Evolutionary conservation across 2,888 invertebrate species (phyloP), one percentile per base, ranked within the genome.

Genomic region (Drosophila anceps): DNA sequence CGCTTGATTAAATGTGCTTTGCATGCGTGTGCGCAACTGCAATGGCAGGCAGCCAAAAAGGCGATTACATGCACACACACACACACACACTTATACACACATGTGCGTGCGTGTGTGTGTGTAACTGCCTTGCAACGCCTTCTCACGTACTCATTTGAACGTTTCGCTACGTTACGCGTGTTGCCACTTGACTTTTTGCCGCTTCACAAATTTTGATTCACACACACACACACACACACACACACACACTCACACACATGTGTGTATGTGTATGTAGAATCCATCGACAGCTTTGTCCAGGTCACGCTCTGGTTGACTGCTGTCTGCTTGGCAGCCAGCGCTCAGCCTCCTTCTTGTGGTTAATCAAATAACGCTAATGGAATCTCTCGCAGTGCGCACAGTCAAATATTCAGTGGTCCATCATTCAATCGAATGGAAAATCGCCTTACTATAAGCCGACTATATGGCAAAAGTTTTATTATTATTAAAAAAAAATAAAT

Each of bases 1-100:
- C 62, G 79, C 50, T 72, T 86, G 84, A 84, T 86, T 84, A 88
- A 83, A 88, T 86, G 87, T 76, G 82, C 67, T 81, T 79, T 75
- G 58, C 55, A 66, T 75, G 76, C 48, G 68, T 72, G 61, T 61
- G 69, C 41, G 72, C 37, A 73, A 76, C 74, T 86, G 84, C 84
- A 88, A 72, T 79, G 88, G 68, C 70, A 76, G 70, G 67, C 79
- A 66, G 76, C 70, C 73, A 72, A 82, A 78, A 71, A 71, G 65
- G 60, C 76, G 73, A 85, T 81, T 79, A 79, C 63, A 61, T 4
- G 24, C 33, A 50, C 41, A 27, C 44, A 50, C 69, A 69, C 29
- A 65, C 29, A 55, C 39, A 50, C 13, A 43, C 35, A 57, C 35
- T 43, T 37, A 51, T 0, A 39, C 20, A 58, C 18, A 18, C 35